Conservation (phyloP, 2,797 vertebrate species). For the Bradypodion pumilum region DNA sequence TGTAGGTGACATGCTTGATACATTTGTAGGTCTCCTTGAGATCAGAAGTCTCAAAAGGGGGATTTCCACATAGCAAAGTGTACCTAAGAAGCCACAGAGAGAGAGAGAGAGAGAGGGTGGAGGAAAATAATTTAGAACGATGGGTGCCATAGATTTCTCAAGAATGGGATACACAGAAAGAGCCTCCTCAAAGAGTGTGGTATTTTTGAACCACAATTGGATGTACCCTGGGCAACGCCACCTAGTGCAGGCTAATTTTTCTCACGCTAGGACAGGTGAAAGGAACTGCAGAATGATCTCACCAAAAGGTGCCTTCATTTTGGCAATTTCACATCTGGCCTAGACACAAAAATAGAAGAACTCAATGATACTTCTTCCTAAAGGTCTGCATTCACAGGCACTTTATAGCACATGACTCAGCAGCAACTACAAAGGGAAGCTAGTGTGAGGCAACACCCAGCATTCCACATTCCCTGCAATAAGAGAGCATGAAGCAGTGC, state of each 20-base stretch:
- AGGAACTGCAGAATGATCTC: too few species aligned
- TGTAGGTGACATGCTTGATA: constrained; percentile 95
- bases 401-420: constrained; percentile 15
- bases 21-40: constrained; percentile 97
- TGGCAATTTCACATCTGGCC: too few species aligned
- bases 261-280: too few species aligned
- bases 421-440: constrained; percentile 44
- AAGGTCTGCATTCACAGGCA: neutral
- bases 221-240: too few species aligned
- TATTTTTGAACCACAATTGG: too few species aligned
- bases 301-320: too few species aligned
- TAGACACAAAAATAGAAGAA: too few species aligned
- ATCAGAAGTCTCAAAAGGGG: constrained; percentile 96
- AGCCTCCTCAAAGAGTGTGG: too few species aligned
- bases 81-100: constrained; percentile 80
- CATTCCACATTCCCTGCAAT: constrained; percentile 35
- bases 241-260: too few species aligned
- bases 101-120: too few species aligned
- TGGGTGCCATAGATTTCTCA: neutral
- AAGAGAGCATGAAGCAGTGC: constrained; percentile 22
- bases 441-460: constrained; percentile 57
- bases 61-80: constrained; percentile 93
- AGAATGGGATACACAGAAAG: too few species aligned
- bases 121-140: neutral
- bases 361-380: constrained; percentile 21